Evolutionary conservation across 1,140 invertebrate genomes (phyloP), one percentile per base, ranked within the genome.

Genomic region (Medauroidea extradentata): DNA sequence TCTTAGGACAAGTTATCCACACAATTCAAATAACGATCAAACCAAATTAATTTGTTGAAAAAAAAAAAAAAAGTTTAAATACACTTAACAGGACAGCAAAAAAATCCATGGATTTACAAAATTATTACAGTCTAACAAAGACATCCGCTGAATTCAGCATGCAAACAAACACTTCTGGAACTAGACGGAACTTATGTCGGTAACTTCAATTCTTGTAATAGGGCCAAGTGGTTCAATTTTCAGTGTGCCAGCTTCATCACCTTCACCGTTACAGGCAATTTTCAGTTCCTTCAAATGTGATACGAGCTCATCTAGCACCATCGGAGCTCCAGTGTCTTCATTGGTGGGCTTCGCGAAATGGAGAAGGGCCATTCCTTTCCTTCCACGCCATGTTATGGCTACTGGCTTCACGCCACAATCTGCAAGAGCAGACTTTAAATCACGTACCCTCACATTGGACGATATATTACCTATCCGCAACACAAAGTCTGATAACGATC

Each of bases 301-400:
- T 39, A 83, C 71, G 19, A 83, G 78, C 34, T 79, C 79, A 57
- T 83, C 78, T 23, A 83, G 73, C 48, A 78, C 75, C 18, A 74
- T 53, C 4, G 74, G 72, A 4, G 52, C 62, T 23, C 70, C 69
- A 21, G 67, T 66, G 16, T 71, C 73, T n/a, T 72, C 69, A n/a
- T 64, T 67, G 16, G 44, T 19, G 25, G 39, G 2, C 68, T 85
- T 86, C 57, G 78, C 79, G 71, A 86, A 87, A 64, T 86, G 85
- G 24, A 87, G 70, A 52, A 81, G 84, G 66, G 84, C 86, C 62
- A 82, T 82, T 29, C 85, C 85, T 53, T 79, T 78, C 38, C 73
- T 77, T 1, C 84, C 83, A 70, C 81, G 76, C 85, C 86, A 87
- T 13, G 79, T 83, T 68, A 87, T 87, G 56, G 81, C 78, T 53